Percentiles rank a stretch among this genome's conserved stretches.
Conservation (phyloP, 2,797 vertebrate species). For the Enteromius viviparus region DNA sequence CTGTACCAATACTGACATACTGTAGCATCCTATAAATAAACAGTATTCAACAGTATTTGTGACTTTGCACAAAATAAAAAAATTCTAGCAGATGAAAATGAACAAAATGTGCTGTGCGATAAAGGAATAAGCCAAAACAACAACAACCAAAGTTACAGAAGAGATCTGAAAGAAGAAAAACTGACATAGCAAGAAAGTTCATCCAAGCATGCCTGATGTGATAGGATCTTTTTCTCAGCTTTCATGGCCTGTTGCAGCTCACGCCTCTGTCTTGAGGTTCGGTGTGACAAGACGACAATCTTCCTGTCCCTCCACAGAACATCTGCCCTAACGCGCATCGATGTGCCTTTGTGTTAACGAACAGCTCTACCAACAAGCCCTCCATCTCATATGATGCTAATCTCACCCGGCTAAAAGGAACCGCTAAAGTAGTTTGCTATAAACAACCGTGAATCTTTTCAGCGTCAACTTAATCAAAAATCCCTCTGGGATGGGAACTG, state of each 20-base stretch:
- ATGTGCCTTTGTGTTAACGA: constrained; percentile 11
- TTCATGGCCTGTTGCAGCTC: not conserved
- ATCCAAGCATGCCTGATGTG: constrained; percentile 1
- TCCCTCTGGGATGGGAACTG: constrained; percentile 36
- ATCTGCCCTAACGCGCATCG: constrained; percentile 1
- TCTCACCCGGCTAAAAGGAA: constrained; percentile 57
- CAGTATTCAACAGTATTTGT: not conserved
- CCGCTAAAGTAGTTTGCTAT: constrained; percentile 26
- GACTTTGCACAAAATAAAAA: not conserved
- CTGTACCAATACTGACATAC: not conserved
- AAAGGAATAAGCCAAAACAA: constrained; percentile 1
- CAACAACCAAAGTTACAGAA: not conserved
- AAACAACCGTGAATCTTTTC: constrained; percentile 41
- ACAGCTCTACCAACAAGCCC: constrained; percentile 48
- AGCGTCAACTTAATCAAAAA: constrained; percentile 38
- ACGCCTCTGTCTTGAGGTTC: not conserved
- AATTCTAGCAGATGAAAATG: not conserved
- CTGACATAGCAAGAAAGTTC: not conserved
- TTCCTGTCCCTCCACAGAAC: constrained; percentile 10
- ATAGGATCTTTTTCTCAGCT: constrained; percentile 18
- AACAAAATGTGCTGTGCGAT: not conserved
- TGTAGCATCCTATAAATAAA: not conserved
- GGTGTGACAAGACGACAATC: constrained; percentile 1
- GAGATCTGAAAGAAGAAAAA: constrained; percentile 1
- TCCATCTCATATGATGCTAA: constrained; percentile 65